phyloP scores from a whole-genome alignment of 64 coral and sea anemone genomes.

The Acropora yongei region DNA sequence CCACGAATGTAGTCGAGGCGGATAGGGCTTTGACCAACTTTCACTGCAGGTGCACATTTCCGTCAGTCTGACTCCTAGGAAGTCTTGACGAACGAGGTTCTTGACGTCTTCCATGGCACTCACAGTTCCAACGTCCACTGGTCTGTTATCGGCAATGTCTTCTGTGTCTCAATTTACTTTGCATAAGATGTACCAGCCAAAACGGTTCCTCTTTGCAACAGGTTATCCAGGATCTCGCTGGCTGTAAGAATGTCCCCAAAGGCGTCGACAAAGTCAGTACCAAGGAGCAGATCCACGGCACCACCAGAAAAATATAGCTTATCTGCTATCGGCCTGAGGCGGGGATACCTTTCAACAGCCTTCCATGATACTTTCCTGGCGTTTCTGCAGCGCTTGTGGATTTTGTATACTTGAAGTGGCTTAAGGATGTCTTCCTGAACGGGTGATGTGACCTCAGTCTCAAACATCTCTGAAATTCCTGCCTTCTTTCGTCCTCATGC shows the following conservation, averaged over 20 bases:
- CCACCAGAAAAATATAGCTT: neutral
- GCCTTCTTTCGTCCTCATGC: constrained; percentile 33
- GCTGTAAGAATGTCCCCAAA: neutral
- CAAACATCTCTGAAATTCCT: constrained; percentile 4
- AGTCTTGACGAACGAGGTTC: too few relatives aligned
- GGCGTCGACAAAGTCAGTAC: neutral
- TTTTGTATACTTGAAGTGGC: constrained; percentile 33
- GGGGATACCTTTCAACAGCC: neutral
- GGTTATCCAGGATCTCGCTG: neutral
- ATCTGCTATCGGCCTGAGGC: constrained; percentile 3
- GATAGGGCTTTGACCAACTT: too few relatives aligned
- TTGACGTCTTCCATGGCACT: too few relatives aligned
- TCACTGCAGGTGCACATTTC: too few relatives aligned
- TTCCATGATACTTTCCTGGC: constrained; percentile 26
- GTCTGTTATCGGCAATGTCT: neutral
- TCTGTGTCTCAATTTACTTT: neutral
- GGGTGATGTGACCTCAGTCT: neutral
- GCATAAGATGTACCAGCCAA: neutral
- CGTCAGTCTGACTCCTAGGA: too few relatives aligned
- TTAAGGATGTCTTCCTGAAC: neutral
- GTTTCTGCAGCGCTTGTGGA: constrained; percentile 23
- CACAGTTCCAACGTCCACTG: neutral
- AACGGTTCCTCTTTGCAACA: neutral
- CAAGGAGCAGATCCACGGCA: neutral
- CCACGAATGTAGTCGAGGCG: too few relatives aligned